Conservation (phyloP, 2,113 vertebrate species). For the Cygnus buccinator region DNA sequence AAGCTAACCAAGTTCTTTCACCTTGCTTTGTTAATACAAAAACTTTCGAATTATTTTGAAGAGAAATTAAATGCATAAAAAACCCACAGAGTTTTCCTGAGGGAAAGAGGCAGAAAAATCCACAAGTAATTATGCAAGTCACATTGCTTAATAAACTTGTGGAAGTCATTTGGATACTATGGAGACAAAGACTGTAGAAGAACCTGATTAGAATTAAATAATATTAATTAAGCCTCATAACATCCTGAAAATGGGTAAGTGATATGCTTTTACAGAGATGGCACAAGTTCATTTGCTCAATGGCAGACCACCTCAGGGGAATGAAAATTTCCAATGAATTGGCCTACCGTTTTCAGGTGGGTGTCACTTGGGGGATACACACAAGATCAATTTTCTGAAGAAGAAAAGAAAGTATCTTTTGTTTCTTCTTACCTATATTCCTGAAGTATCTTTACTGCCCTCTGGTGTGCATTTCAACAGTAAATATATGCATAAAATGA, state of each 20-base stretch:
- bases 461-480: conserved; percentile 24
- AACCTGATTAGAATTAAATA: conserved; percentile 49
- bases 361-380: neutral
- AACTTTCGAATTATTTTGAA: neutral
- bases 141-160: conserved; percentile 26
- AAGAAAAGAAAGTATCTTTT: neutral
- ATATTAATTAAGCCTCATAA: conserved; percentile 32
- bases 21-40: neutral
- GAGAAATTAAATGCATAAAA: neutral
- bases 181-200: neutral
- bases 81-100: neutral
- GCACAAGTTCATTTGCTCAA: neutral
- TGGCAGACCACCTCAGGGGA: neutral
- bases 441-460: conserved; percentile 58
- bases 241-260: conserved; percentile 6
- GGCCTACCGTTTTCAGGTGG: neutral
- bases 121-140: conserved; percentile 22
- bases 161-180: neutral
- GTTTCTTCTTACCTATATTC: neutral
- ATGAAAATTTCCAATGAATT: neutral
- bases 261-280: neutral
- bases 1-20: neutral
- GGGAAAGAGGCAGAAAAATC: neutral
- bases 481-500: neutral
- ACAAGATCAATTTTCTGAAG: neutral